Base-by-base conservation (phyloP, 2,797 vertebrate genomes). In the Miichthys miiuy region DNA sequence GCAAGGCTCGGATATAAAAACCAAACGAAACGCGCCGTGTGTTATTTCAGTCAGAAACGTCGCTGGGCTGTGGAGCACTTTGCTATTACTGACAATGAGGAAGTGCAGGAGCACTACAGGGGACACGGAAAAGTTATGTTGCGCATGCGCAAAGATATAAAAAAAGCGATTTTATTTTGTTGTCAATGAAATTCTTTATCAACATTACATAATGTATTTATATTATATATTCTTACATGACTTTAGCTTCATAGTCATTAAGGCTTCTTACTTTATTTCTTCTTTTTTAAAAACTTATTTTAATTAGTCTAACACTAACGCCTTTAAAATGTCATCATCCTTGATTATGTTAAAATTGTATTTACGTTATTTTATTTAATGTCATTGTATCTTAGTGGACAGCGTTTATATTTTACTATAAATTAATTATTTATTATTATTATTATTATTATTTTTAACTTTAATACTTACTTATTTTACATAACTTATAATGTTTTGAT, bases 111-210 rank as follows among this genome's bases (percentile, higher is more conserved):
- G 65, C 57, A 6, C 56, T 34, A 79, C 72, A 67, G 17, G 58
- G 66, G 50, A 93, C 68, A 82, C 94, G 95, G 95, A 95, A 95
- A 91, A 87, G 82, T 69, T n/a, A 0, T 0, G 2, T 3, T 87
- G 90, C 94, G 95, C 96, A 93, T 93, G 95, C 87, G 92, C 84
- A 8, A 14, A 38, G 8, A 38, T 38, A 38, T 38, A 38, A 2
- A 38, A 38, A 38, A 38, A 38, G 34, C 34, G 34, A 38, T 9
- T 9, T 9, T 30, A 30, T 27, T 30, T 38, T 38, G 34, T 38
- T 38, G 9, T 38, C 34, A 38, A 8, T 34, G 7, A 34, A 34
- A 34, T 25, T 23, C 46, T 21, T 18, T 57, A 9, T 25, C 11
- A 68, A 20, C 6, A n/a, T 14, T 20, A 0, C 23, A 55, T 55